phyloP scores from a whole-genome alignment of 1,140 invertebrate species.

The Aleiodes sp. region DNA sequence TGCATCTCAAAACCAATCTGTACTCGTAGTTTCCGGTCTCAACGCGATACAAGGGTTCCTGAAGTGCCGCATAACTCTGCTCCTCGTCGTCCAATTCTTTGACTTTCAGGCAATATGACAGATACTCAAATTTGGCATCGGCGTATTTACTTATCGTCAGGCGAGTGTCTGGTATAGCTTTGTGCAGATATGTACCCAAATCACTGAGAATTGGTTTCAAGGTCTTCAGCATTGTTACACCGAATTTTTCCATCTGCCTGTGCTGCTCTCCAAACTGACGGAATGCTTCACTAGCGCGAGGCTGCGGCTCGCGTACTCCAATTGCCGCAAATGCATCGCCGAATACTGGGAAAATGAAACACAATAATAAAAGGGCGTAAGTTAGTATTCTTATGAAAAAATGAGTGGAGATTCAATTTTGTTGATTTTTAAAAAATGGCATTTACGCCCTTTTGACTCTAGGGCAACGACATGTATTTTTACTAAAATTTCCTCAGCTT shows the following conservation, averaged over 20 bases:
- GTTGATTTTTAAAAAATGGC: too few species aligned
- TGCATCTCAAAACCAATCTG: slow-evolving; percentile 90
- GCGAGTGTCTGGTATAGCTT: slow-evolving; percentile 97
- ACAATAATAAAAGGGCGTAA: too few species aligned
- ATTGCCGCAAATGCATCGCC: slow-evolving; percentile 95
- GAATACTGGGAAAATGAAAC: slow-evolving; percentile 76
- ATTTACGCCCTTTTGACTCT: too few species aligned
- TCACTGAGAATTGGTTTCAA: slow-evolving; percentile 93
- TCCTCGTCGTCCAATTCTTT: slow-evolving; percentile 99
- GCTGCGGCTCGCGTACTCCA: slow-evolving; percentile 94
- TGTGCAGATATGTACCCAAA: slow-evolving; percentile 94
- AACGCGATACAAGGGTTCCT: slow-evolving; percentile 95
- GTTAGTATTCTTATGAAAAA: too few species aligned
- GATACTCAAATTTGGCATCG: slow-evolving; percentile 97
- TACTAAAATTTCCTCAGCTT: too few species aligned
- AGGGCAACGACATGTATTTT: too few species aligned
- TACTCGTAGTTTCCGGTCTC: slow-evolving; percentile 99
- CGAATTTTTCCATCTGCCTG: slow-evolving; percentile 90
- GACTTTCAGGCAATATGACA: slow-evolving; percentile 97
- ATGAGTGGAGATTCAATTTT: too few species aligned
- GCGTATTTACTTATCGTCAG: slow-evolving; percentile 97
- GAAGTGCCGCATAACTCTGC: slow-evolving; percentile 90
- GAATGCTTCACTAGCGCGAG: slow-evolving; percentile 94
- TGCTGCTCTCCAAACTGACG: slow-evolving; percentile 95
- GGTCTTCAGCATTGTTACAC: slow-evolving; percentile 88